Evolutionary conservation across 2,113 vertebrate species (phyloP).

Genomic region (Zosterops lateralis): DNA sequence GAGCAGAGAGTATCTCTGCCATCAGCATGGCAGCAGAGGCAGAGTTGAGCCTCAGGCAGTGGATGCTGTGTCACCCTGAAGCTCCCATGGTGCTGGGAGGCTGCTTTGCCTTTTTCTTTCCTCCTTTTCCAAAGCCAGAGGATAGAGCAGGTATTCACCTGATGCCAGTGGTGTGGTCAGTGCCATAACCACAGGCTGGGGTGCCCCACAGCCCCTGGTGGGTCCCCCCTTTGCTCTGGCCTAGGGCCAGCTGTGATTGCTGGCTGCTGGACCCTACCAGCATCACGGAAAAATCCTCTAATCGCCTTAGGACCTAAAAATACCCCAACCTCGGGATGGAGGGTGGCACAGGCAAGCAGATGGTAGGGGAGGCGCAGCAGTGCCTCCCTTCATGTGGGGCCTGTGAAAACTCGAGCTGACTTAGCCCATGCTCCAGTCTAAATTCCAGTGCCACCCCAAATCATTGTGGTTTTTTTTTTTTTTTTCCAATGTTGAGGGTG

Average conservation of each 20-base stretch:
- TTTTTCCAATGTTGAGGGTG: background rate
- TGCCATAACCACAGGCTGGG: accelerated
- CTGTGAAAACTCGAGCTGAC: background rate
- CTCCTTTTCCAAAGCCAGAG: background rate
- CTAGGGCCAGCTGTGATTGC: background rate
- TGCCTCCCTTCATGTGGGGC: background rate
- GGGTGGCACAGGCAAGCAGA: conserved; percentile 22
- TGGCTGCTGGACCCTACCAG: conserved; percentile 31
- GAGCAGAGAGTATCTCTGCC: background rate
- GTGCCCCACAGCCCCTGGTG: accelerated
- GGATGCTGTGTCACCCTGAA: background rate
- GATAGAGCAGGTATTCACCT: accelerated
- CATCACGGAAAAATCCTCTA: conserved; percentile 81
- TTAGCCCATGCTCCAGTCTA: background rate
- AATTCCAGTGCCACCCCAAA: background rate
- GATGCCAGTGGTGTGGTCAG: accelerated
- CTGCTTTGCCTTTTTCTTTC: background rate
- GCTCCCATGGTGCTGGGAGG: accelerated
- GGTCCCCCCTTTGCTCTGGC: background rate
- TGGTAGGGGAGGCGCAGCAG: background rate
- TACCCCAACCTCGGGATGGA: conserved; percentile 45
- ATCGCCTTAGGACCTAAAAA: conserved; percentile 80
- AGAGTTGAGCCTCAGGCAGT: background rate
- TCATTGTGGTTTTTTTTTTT: accelerated
- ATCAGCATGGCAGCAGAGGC: accelerated